Base-by-base conservation (phyloP, 2,888 invertebrate species). In the Merodon equestris region DNA sequence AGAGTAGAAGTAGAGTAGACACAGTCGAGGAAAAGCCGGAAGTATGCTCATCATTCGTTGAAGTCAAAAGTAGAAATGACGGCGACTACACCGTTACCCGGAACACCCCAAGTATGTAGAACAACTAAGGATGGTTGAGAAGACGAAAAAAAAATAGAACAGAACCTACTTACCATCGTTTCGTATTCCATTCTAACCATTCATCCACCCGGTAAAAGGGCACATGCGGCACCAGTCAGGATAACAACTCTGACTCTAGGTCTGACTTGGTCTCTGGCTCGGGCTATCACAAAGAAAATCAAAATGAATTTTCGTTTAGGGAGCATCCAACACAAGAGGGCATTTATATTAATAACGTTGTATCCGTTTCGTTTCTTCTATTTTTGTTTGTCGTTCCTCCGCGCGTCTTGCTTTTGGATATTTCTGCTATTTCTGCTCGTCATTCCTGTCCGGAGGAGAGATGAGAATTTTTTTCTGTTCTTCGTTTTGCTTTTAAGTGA, bases 241-340 rank as follows among this genome's bases (percentile, higher is more conserved):
- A 68, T 68, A 68, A 51, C 63, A 63, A 71, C 56, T 71, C 63
- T 71, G n/a, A n/a, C n/a, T n/a, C n/a, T n/a, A n/a, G n/a, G n/a
- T n/a, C 15, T 15, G 17, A 40, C n/a, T 10, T 9, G 12, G 40
- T n/a, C 40, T 40, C 3, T n/a, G 12, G 12, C 40, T 40, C 10
- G 2, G 53, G 45, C 14, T 72, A 72, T 64, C 57, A 72, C 57
- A 72, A 57, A 64, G 71, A 64, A 72, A 72, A 64, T 64, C 71
- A 72, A 72, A 72, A 72, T 64, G 64, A 72, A 64, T 72, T 64
- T 64, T 72, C 64, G 56, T 71, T 71, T 63, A 54, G 71, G 63
- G 63, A 56, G 36, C 56, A 19, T 53, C n/a, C 19, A 34, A 44
- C 19, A 27, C 19, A 34, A 50, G 36, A 40, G 44, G 44, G 64